A percentile compares a stretch with the other conserved stretches of the same genome.
These are phyloP conservation scores for Aporrectodea caliginosa DNA, from an alignment of 1,140 invertebrate genomes.

Conservation along the genomic window DNA sequence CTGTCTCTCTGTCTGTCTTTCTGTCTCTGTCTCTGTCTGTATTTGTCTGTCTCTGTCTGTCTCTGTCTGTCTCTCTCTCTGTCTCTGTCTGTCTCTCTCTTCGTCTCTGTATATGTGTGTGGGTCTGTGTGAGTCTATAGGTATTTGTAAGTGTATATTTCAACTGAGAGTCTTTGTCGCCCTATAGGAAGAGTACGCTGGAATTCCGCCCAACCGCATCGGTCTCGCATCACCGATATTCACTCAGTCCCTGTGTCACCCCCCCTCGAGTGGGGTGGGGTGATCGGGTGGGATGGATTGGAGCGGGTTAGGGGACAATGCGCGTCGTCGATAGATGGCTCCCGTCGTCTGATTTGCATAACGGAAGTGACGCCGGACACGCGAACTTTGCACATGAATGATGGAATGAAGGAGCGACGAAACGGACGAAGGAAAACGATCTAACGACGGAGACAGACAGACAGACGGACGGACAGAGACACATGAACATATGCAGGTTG, in stretches of 20 bases:
- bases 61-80: too few species aligned
- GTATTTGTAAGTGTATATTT: too few species aligned
- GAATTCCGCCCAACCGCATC: neutral
- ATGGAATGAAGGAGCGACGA: neutral
- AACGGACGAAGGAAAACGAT: neutral
- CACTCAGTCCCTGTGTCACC: neutral
- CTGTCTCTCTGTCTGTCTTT: too few species aligned
- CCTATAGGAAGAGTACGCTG: neutral
- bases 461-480: neutral
- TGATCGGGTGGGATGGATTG: neutral
- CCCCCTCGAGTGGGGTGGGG: neutral
- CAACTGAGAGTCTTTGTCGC: too few species aligned
- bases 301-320: neutral
- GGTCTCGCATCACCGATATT: neutral
- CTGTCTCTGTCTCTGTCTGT: too few species aligned
- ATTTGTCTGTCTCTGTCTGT: too few species aligned
- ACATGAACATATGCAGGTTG: neutral
- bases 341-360: neutral
- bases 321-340: neutral
- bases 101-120: too few species aligned
- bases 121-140: too few species aligned
- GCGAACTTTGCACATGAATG: slow-evolving; percentile 2
- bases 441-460: neutral
- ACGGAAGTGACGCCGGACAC: neutral
- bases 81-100: too few species aligned